Conservation (phyloP, 35 echinoderm and acorn worm genomes). For the Apostichopus parvimensis region DNA sequence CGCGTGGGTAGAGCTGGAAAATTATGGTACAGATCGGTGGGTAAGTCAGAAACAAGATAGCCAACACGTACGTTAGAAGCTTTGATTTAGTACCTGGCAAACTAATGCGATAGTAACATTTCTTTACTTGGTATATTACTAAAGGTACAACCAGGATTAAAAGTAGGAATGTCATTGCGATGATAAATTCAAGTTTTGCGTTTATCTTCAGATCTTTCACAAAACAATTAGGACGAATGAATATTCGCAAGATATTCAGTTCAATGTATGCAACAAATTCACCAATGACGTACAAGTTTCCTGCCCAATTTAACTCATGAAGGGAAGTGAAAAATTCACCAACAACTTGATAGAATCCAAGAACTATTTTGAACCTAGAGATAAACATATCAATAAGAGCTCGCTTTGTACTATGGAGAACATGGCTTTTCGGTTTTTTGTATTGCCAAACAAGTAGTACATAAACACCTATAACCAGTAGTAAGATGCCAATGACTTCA, state of each 20-base stretch:
- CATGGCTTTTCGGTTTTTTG: background rate
- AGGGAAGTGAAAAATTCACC: conserved; percentile 16
- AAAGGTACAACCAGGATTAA: too few species aligned
- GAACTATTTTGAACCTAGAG: background rate
- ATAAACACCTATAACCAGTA: background rate
- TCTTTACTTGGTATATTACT: too few species aligned
- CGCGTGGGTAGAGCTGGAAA: background rate
- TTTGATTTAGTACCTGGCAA: background rate
- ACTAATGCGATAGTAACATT: background rate
- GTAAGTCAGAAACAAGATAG: background rate
- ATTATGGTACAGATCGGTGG: conserved; percentile 22
- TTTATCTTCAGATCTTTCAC: background rate
- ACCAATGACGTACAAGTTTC: background rate
- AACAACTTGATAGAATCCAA: conserved; percentile 28
- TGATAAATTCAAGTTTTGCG: background rate
- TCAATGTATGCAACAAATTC: background rate
- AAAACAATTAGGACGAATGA: background rate
- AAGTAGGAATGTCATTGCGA: background rate
- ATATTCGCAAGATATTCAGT: conserved; percentile 3
- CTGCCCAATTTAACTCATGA: conserved; percentile 33
- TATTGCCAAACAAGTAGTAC: background rate
- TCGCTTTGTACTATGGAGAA: background rate
- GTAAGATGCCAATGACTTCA: background rate
- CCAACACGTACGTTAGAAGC: background rate
- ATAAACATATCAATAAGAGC: background rate